Conservation (phyloP, 1,140 invertebrate genomes). For the Amyelois transitella region DNA sequence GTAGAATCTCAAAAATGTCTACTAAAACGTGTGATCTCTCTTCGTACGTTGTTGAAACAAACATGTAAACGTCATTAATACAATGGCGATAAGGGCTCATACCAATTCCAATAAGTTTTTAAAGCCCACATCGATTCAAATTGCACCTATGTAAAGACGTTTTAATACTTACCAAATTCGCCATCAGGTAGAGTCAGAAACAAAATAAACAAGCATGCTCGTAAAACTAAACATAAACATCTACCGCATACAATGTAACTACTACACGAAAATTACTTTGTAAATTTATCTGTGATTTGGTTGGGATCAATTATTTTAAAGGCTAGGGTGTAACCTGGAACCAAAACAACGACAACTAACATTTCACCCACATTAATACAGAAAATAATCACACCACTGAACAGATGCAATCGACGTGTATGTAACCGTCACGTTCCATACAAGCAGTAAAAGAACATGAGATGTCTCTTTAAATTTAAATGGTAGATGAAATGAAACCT, state of each 20-base stretch:
- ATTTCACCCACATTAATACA: constrained; percentile 56
- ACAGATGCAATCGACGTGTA: constrained; percentile 46
- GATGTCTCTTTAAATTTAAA: constrained; percentile 33
- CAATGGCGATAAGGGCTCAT: constrained; percentile 1
- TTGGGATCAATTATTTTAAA: constrained; percentile 32
- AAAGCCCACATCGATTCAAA: not conserved
- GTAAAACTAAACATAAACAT: constrained; percentile 49
- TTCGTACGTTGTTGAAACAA: not conserved
- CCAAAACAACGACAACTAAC: constrained; percentile 68
- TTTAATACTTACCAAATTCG: constrained; percentile 16
- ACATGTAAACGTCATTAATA: not conserved
- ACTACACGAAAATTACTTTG: constrained; percentile 42
- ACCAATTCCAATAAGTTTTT: constrained; percentile 12
- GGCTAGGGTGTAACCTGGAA: constrained; percentile 71
- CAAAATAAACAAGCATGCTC: constrained; percentile 45
- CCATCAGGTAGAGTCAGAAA: constrained; percentile 17
- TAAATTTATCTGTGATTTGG: constrained; percentile 72
- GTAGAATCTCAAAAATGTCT: constrained; percentile 4
- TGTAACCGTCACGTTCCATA: constrained; percentile 36
- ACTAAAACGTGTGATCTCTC: not conserved
- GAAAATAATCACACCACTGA: constrained; percentile 64
- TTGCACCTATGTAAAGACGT: too few relatives aligned
- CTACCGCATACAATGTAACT: constrained; percentile 41
- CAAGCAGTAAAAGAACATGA: constrained; percentile 49
- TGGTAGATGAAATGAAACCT: constrained; percentile 49